Percentiles rank a stretch among this genome's conserved stretches.
phyloP scores from a whole-genome alignment of 2,888 invertebrate species.

The Acleris emargana region DNA sequence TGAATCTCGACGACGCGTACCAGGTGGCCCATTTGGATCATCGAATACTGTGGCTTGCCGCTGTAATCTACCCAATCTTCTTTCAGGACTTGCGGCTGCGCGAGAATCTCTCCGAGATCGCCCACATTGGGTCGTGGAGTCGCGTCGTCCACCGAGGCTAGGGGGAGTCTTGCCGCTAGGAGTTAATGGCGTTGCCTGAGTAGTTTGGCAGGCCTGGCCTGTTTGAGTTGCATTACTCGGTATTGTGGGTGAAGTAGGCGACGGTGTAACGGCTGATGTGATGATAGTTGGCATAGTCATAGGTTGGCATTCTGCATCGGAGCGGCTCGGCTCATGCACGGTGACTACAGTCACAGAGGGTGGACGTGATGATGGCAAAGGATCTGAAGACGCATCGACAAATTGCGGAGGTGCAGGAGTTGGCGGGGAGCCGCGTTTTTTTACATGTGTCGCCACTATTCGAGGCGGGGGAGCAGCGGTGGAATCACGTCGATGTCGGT shows the following conservation, averaged over 20 bases:
- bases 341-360: slow-evolving; percentile 77
- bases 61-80: slow-evolving; percentile 88
- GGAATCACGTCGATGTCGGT: slow-evolving; percentile 88
- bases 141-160: slow-evolving; percentile 85
- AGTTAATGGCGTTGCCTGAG: slow-evolving; percentile 56
- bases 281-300: slow-evolving; percentile 89
- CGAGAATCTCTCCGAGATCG: slow-evolving; percentile 87
- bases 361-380: slow-evolving; percentile 80
- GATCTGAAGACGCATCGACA: slow-evolving; percentile 86
- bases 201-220: slow-evolving; percentile 57
- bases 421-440: slow-evolving; percentile 75
- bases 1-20: slow-evolving; percentile 88
- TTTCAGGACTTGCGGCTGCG: slow-evolving; percentile 86
- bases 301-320: slow-evolving; percentile 86
- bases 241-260: slow-evolving; percentile 89
- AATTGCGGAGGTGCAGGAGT: slow-evolving; percentile 78
- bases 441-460: slow-evolving; percentile 85
- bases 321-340: slow-evolving; percentile 78
- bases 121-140: slow-evolving; percentile 94
- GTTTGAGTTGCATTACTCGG: slow-evolving; percentile 61
- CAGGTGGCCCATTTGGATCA: slow-evolving; percentile 90
- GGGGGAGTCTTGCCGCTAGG: slow-evolving; percentile 72
- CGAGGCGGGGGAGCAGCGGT: slow-evolving; percentile 84
- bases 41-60: slow-evolving; percentile 95
- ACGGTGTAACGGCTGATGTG: slow-evolving; percentile 92